phyloP scores from a whole-genome alignment of 2,113 vertebrate genomes.

The Bubalus kerabau region DNA sequence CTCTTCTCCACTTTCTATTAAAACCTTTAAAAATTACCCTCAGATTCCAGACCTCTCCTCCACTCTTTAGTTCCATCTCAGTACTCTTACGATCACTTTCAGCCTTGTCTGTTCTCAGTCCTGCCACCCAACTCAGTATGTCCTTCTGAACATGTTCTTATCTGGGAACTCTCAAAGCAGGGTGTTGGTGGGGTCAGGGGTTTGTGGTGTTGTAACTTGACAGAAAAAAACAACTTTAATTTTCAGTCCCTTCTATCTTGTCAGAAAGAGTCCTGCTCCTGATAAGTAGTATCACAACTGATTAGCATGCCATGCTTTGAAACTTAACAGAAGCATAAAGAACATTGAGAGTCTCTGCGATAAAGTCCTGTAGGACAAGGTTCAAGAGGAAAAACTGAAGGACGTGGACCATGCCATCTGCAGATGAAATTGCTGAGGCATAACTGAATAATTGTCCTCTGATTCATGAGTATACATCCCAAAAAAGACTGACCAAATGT shows the following conservation, averaged over 20 bases:
- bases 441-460: not conserved
- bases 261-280: not conserved
- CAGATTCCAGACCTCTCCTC: not conserved
- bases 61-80: not conserved
- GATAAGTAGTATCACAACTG: not conserved
- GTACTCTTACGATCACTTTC: not conserved
- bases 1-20: not conserved
- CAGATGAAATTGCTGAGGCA: not conserved
- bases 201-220: not conserved
- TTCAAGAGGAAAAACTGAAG: not conserved
- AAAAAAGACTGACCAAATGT: not conserved
- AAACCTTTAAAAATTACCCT: not conserved
- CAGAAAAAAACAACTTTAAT: not conserved
- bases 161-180: not conserved
- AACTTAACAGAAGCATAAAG: not conserved
- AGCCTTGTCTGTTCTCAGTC: not conserved
- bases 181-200: not conserved
- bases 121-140: not conserved
- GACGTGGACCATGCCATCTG: not conserved
- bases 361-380: not conserved
- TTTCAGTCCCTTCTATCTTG: not conserved
- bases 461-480: not conserved
- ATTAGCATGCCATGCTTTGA: not conserved
- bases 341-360: not conserved
- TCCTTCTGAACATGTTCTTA: not conserved